Evolutionary conservation across 2,888 invertebrate species (phyloP), one percentile per base, ranked within the genome.

Genomic region (Melanotus villosus): DNA sequence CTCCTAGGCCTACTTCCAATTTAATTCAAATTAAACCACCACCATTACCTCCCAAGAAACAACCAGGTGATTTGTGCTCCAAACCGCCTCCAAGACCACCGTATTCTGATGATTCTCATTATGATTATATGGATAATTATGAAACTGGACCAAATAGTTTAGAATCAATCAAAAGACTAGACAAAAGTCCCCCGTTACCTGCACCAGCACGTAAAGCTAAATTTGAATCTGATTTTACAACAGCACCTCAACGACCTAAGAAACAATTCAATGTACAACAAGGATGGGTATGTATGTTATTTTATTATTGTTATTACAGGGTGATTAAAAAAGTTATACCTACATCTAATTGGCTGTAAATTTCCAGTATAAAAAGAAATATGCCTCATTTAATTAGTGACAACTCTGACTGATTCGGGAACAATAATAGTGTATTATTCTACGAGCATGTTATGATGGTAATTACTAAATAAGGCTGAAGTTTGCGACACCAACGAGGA

Each of bases 31-130:
- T 89, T 4, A 91, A 91, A 79, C 93, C 93, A 1, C 92, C 92
- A 1, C 93, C 93, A 1, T 84, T 93, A 81, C 88, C 92, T 16
- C 93, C 93, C 10, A 92, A 92, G 80, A 91, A 92, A 74, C 89
- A 90, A 75, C 85, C 87, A 43, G 87, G 85, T 57, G 89, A 89
- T 72, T 84, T 88, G 50, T 82, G 86, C 0, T 85, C 88, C 19
- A 90, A 91, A 45, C 91, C 91, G n/a, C 90, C 91, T 0, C 89
- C 90, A 0, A 81, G 88, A 54, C 91, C 91, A 0, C 90, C 90
- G 0, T 88, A 89, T 74, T 87, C 86, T 0, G 88, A 87, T 16
- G 85, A 87, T 47, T 84, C 85, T 16, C 86, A 87, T 47, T 89
- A 89, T 77, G 88, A 89, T 78, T 87, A 88, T 78, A 84, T 87